Conservation (phyloP, 2,113 vertebrate genomes). For the Jacana jacana region DNA sequence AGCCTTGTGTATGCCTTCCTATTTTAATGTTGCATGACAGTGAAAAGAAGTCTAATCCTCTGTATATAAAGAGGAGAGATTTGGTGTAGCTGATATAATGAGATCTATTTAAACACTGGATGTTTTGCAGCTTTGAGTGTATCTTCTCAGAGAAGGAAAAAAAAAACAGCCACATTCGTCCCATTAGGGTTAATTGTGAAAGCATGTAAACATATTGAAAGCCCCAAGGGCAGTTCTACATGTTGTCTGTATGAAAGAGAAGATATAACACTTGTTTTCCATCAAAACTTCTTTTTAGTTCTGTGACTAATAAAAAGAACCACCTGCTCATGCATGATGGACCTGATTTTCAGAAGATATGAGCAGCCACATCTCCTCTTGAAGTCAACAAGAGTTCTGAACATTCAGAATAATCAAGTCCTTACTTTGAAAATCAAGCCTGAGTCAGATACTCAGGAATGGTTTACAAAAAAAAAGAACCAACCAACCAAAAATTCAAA, state of each 20-base stretch:
- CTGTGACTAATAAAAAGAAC: conserved; percentile 60
- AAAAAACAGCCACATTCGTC: conserved; percentile 57
- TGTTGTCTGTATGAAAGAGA: conserved; percentile 64
- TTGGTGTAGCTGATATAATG: conserved; percentile 75
- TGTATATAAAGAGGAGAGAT: conserved; percentile 75
- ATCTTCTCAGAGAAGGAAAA: conserved; percentile 47
- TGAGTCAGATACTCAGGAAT: background rate
- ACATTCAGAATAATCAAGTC: background rate
- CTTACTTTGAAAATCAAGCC: background rate
- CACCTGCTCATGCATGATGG: conserved; percentile 3
- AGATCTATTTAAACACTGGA: conserved; percentile 75
- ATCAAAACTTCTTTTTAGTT: conserved; percentile 60
- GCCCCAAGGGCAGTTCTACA: conserved; percentile 64
- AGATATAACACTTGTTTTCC: conserved; percentile 62
- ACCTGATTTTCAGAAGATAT: background rate
- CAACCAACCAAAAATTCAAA: no score
- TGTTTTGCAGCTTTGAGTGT: conserved; percentile 73
- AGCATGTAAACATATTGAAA: conserved; percentile 74
- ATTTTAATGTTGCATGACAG: conserved; percentile 85
- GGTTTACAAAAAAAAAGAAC: background rate
- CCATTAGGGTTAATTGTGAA: conserved; percentile 79
- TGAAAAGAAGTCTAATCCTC: conserved; percentile 76
- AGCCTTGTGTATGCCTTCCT: conserved; percentile 78
- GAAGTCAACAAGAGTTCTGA: background rate
- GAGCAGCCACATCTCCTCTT: background rate